Evolutionary conservation across 2,113 vertebrate species (phyloP), one percentile per base, ranked within the genome.

Genomic region (Pomatostomus ruficeps): DNA sequence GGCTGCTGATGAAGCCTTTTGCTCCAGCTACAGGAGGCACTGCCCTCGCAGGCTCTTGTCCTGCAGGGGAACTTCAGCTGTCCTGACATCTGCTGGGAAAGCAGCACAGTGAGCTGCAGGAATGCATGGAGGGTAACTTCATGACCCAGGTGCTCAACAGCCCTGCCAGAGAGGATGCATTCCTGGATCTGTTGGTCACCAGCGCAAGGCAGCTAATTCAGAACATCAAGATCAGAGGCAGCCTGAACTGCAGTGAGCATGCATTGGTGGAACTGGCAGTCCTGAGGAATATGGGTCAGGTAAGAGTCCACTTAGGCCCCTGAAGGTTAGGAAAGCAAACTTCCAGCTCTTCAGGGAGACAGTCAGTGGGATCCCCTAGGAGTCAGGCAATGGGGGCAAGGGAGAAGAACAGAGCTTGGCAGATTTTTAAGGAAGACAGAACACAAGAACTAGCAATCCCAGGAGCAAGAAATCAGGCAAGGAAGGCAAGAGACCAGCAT

Each of bases 131-230:
- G 25, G 24, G 14, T 54, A 71, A 54, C 40, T 54, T 71, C 48
- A 55, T 79, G 31, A 55, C 9, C 16, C 35, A 24, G 5, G 15
- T 46, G 40, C 46, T 29, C 19, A 38, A 46, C 19, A 40, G 46
- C 24, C 24, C n/a, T 40, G 24, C 25, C 29, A 63, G 42, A 71
- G 24, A 29, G 16, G n/a, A 61, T 40, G 24, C 24, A n/a, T n/a
- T 62, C 54, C 24, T 25, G 10, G 29, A 46, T 46, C 28, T n/a
- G 19, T 7, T 62, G 15, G 20, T 78, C n/a, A 62, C 40, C n/a
- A 54, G 5, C 0, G 0, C n/a, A 70, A 62, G 33, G 48, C 45
- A 52, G 46, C 8, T 46, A n/a, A 70, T 7, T 4, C 3, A 24
- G 55, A 52, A 62, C 38, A 54, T 24, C 15, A 78, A 46, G 24